These are phyloP conservation scores for Linnaemya tessellans DNA, from an alignment of 2,888 invertebrate species.

Conservation along the genomic window DNA sequence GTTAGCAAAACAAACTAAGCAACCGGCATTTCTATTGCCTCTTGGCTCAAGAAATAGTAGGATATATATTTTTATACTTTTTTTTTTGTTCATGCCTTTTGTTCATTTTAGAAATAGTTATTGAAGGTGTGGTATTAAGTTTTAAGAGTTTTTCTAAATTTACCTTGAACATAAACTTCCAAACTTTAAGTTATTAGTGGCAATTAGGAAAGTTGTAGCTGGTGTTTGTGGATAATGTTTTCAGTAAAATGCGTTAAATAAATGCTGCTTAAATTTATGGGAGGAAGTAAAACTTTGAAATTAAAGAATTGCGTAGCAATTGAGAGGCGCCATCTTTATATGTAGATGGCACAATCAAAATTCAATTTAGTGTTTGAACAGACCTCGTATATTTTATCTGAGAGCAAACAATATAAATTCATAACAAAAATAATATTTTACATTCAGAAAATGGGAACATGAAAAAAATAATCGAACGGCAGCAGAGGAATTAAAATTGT, in stretches of 20 bases:
- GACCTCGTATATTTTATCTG: too few relatives aligned
- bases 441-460: too few relatives aligned
- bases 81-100: slow-evolving; percentile 5
- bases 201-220: slow-evolving; percentile 49
- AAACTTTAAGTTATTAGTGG: slow-evolving; percentile 55
- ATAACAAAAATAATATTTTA: too few relatives aligned
- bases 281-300: not conserved
- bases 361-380: too few relatives aligned
- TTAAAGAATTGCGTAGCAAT: not conserved
- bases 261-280: not conserved
- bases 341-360: too few relatives aligned
- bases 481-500: too few relatives aligned
- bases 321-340: too few relatives aligned
- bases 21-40: slow-evolving; percentile 61
- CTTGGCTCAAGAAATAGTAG: slow-evolving; percentile 19
- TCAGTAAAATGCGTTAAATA: not conserved
- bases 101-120: slow-evolving; percentile 33
- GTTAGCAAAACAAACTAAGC: slow-evolving; percentile 68
- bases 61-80: not conserved
- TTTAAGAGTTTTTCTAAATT: slow-evolving; percentile 38
- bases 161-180: slow-evolving; percentile 57
- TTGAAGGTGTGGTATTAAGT: slow-evolving; percentile 54
- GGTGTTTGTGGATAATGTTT: slow-evolving; percentile 2
- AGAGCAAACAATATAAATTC: too few relatives aligned
- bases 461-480: too few relatives aligned